Evolutionary conservation across 2,113 vertebrate species (phyloP).

Genomic region (Apaloderma vittatum): DNA sequence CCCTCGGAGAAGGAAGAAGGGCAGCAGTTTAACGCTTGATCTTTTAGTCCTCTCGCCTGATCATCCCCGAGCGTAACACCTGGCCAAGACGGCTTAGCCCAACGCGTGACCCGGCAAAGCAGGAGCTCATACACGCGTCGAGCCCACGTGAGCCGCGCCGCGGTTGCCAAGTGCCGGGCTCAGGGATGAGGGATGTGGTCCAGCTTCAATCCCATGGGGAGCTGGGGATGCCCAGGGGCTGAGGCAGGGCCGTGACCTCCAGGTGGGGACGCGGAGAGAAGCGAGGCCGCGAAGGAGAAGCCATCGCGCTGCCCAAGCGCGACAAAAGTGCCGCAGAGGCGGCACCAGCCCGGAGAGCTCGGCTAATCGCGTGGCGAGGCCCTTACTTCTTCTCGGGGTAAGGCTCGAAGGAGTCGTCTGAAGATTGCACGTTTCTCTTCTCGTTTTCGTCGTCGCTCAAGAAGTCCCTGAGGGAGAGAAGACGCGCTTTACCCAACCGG

Average conservation of each 20-base stretch:
- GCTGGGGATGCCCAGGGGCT: neutral
- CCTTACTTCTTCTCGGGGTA: conserved; percentile 86
- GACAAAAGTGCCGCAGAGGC: too few species aligned
- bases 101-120: neutral
- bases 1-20: conserved; percentile 3
- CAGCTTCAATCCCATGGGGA: neutral
- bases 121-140: neutral
- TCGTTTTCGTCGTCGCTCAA: conserved; percentile 85
- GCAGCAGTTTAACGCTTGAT: neutral
- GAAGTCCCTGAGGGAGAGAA: conserved; percentile 79
- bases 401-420: conserved; percentile 87
- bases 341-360: too few species aligned
- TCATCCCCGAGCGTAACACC: neutral
- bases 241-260: neutral
- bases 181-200: rapidly evolving
- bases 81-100: neutral
- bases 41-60: neutral
- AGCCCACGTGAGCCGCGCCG: rapidly evolving
- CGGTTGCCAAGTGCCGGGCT: neutral
- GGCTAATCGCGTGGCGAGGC: neutral
- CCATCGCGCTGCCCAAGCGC: too few species aligned
- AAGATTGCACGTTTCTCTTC: conserved; percentile 77
- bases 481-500: neutral
- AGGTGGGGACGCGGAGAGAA: neutral
- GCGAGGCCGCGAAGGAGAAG: neutral